Evolutionary conservation across 2,797 vertebrate species (phyloP), one percentile per base, ranked within the genome.

Genomic region (Brotula barbata): DNA sequence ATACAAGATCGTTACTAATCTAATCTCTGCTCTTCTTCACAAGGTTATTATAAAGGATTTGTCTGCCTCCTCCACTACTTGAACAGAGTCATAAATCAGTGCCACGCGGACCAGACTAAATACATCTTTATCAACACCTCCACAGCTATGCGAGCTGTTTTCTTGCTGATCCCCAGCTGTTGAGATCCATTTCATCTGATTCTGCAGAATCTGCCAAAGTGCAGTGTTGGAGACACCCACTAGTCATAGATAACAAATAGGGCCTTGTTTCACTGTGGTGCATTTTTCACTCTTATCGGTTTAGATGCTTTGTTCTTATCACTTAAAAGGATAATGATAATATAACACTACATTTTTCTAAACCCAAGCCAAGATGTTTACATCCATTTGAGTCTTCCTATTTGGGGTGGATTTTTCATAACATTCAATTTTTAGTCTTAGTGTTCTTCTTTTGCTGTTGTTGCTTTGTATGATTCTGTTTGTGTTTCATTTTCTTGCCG

Each of bases 171-270:
- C n/a, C n/a, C n/a, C 54, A 68, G 60, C 71, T 52, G 50, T 28
- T 58, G n/a, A n/a, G 14, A 10, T 41, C 59, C 48, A 50, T 63
- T 59, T 51, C 40, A 41, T 47, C 42, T n/a, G 31, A 72, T 52
- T 55, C 21, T 62, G 61, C 42, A 53, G 33, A 5, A 46, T n/a
- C n/a, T n/a, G n/a, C n/a, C n/a, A n/a, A n/a, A n/a, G n/a, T n/a
- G n/a, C n/a, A n/a, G n/a, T n/a, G n/a, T n/a, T n/a, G 36, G 31
- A 64, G 67, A 55, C 58, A n/a, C 40, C 52, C 48, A 68, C 44
- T 56, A 58, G 53, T 47, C 19, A 31, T 6, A 60, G 64, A 78
- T 73, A 76, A 80, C 63, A 75, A 67, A 47, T 9, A 15, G 17
- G 41, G 47, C 50, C 23, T 68, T 78, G 68, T 69, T 66, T 25